Evolutionary conservation across 2,888 invertebrate species (phyloP), one percentile per base, ranked within the genome.

Genomic region (Malthinus flaveolus): DNA sequence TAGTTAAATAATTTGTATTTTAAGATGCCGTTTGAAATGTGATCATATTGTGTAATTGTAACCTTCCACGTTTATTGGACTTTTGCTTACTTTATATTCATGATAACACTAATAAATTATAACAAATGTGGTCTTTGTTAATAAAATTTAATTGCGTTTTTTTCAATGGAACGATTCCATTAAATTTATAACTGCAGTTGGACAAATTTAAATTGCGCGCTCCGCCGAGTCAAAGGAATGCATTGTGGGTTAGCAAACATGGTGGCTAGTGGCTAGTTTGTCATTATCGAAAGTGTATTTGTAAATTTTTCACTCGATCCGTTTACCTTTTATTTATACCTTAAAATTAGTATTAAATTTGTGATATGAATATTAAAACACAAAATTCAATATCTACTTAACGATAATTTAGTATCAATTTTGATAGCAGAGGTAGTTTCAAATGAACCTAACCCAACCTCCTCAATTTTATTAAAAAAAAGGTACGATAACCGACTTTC

Each of bases 401-500:
- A 66, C 45, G 65, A 69, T 68, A 35, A 63, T 65, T 68, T 69
- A 63, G 62, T 64, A 58, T 59, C 56, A 71, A 66, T 70, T 69
- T 69, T 66, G 68, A 71, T 73, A 73, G 68, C 71, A 70, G 71
- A 73, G 75, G 74, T 76, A 74, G 74, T 73, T 74, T 69, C 73
- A 75, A 75, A 78, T 78, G 77, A 77, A 75, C 77, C 76, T 76
- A 78, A 77, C 74, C 75, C 73, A 75, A 73, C 74, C 71, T 71
- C 67, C 72, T 68, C 65, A 69, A 54, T 70, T 67, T 68, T 67
- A 61, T 49, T 66, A 42, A 62, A 64, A 23, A 23, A 64, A 65
- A 62, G 64, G 61, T 64, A 49, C 57, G 54, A 33, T 32, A 42
- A 39, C 49, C 44, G 12, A 35, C 52, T 35, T 44, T 47, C 13